Evolutionary conservation across 2,888 invertebrate genomes (phyloP), one percentile per base, ranked within the genome.

Genomic region (Dasypogon diadema): DNA sequence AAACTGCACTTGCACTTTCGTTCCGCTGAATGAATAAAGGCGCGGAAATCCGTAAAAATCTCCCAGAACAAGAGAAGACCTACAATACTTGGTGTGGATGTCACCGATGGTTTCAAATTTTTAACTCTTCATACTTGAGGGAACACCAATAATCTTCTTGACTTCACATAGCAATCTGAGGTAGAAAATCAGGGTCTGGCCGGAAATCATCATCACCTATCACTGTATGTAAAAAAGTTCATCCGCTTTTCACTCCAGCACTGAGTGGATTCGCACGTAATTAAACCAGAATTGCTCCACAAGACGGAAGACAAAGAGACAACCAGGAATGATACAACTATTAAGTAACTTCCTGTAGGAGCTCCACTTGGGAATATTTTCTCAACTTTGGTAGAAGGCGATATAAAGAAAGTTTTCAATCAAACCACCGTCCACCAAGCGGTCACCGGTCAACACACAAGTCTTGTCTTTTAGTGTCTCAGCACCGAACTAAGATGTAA

Each of bases 1-100:
- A n/a, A 46, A 65, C 65, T 65, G 65, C 46, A 60, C 74, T 74
- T 60, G 48, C 58, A 74, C 48, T 60, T 74, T 60, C 58, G 56
- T 73, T 56, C 73, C 56, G 46, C 54, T 54, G 37, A 34, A 26
- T 70, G 54, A 24, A n/a, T 54, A 26, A 34, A 2, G 16, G 70
- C 54, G 16, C 51, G 70, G 51, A 70, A 54, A 34, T 70, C 54
- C 30, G 34, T 1, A 54, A 54, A 70, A n/a, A 42, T 30, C 3
- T 54, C 54, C 18, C 54, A 54, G 34, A 18, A 18, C 14, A 26
- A 70, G 54, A 48, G 65, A 70, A 70, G 70, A 21, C 70, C 18
- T 70, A 70, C 34, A 70, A 70, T 12, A 70, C 34, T 54, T 68
- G 16, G 14, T 10, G 30, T 16, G 16, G 46, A 12, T 24, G 18